Evolutionary conservation across 2,888 invertebrate species (phyloP), one percentile per base, ranked within the genome.

Genomic region (Machimus rusticus): DNA sequence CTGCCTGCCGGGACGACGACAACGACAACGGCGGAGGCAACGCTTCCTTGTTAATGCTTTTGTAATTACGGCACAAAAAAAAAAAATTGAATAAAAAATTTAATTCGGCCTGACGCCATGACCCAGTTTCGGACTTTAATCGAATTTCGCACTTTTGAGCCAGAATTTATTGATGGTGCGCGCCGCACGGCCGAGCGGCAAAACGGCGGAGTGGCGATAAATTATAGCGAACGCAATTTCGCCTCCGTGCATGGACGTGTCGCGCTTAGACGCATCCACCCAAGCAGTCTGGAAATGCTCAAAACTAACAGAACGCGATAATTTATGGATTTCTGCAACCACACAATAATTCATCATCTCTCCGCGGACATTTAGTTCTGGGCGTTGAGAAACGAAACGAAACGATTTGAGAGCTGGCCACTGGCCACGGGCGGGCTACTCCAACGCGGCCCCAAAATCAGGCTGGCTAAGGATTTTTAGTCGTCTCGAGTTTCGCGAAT

Each of bases 61-160:
- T 51, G 57, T 82, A 82, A 82, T 82, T 82, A 79, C 34, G 90
- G 90, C 91, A 6, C 6, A 34, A 5, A 34, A 39, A 9, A 91
- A 92, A 39, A 39, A 39, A 39, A 39, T n/a, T n/a, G n/a, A 91
- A 19, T 91, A 92, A 91, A 51, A 92, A 92, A 91, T 90, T 91
- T 90, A 51, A 66, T 91, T 90, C 23, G 34, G 66, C 16, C 85
- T 57, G 57, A 28, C 66, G 85, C 66, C 39, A 57, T 86, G 74
- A 86, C 86, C 86, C 88, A 89, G 66, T 87, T 87, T 87, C 77
- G 6, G 66, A 55, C 66, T 46, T 87, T 87, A 78, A 87, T 66
- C 87, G 82, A 82, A 82, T 82, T 82, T 82, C 39, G 57, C 57
- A 82, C 51, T 81, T 81, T 81, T 28, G 16, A 57, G 46, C 37